These are phyloP conservation scores for Pogonomyrmex barbatus DNA, from an alignment of 1,140 invertebrate species.

Conservation along the genomic window DNA sequence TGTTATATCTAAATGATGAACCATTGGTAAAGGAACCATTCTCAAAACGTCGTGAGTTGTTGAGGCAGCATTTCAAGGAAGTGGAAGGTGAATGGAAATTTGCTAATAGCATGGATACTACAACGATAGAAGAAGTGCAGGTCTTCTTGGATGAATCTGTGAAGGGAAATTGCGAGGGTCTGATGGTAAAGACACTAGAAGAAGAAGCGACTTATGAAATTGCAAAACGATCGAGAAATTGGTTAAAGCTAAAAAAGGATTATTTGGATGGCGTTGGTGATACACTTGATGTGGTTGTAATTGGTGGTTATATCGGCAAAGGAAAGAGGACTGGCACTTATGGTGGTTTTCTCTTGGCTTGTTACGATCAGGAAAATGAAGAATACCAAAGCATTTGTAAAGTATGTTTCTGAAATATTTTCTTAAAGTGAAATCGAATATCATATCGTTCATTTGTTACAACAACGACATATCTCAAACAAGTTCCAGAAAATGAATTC, in stretches of 20 bases:
- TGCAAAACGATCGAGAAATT: slow-evolving; percentile 98
- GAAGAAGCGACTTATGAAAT: slow-evolving; percentile 99
- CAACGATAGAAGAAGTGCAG: slow-evolving; percentile 96
- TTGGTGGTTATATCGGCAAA: slow-evolving; percentile 97
- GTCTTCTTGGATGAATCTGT: slow-evolving; percentile 98
- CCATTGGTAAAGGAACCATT: slow-evolving; percentile 94
- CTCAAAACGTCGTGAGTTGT: slow-evolving; percentile 90
- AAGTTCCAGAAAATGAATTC: too few species aligned
- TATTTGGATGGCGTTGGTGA: slow-evolving; percentile 96
- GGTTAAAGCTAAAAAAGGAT: slow-evolving; percentile 99
- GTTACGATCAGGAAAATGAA: slow-evolving; percentile 97
- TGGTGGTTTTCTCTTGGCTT: slow-evolving; percentile 98
- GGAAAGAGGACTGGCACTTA: slow-evolving; percentile 97
- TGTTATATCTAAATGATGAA: slow-evolving; percentile 97
- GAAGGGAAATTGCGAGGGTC: slow-evolving; percentile 98
- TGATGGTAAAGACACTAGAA: slow-evolving; percentile 99
- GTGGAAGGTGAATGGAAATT: slow-evolving; percentile 95
- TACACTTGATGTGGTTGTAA: slow-evolving; percentile 97
- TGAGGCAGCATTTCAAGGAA: slow-evolving; percentile 92
- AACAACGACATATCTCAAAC: too few species aligned
- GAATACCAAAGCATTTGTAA: slow-evolving; percentile 97
- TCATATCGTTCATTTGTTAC: too few species aligned
- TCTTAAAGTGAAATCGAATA: neutral
- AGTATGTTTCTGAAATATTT: slow-evolving; percentile 83
- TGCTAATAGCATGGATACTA: slow-evolving; percentile 94